A percentile compares a stretch with the other conserved stretches of the same genome.
Conservation (phyloP, 2,113 vertebrate species). For the Brevimyrus niger region DNA sequence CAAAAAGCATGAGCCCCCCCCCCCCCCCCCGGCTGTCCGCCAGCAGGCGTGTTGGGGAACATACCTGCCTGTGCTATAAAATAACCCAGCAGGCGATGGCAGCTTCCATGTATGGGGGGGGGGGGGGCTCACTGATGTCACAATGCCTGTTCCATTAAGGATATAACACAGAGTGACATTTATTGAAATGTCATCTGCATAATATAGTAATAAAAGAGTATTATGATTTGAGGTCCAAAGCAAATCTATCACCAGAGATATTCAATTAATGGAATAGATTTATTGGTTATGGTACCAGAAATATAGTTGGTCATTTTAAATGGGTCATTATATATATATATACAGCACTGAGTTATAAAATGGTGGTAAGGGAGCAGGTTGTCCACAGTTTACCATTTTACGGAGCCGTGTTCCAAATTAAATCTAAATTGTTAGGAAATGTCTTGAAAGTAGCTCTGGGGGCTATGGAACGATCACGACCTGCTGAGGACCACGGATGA, state of each 20-base stretch:
- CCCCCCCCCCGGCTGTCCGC: too few relatives aligned
- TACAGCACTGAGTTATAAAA: constrained; percentile 15
- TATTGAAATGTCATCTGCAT: constrained; percentile 22
- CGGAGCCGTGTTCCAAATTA: background rate
- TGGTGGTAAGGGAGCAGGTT: background rate
- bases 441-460: background rate
- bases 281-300: constrained; percentile 2
- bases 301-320: constrained; percentile 16
- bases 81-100: background rate
- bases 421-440: background rate
- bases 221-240: constrained; percentile 27
- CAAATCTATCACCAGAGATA: constrained; percentile 23
- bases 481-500: background rate
- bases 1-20: background rate
- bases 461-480: background rate
- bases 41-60: background rate
- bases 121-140: background rate
- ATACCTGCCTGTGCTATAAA: background rate
- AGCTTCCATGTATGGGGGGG: background rate
- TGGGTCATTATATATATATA: constrained; percentile 8
- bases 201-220: constrained; percentile 17
- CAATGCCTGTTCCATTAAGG: constrained; percentile 20
- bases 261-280: constrained; percentile 21
- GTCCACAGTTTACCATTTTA: background rate
- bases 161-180: constrained; percentile 16